Evolutionary conservation across 2,113 vertebrate genomes (phyloP).

Genomic region (Sylvietta virens): DNA sequence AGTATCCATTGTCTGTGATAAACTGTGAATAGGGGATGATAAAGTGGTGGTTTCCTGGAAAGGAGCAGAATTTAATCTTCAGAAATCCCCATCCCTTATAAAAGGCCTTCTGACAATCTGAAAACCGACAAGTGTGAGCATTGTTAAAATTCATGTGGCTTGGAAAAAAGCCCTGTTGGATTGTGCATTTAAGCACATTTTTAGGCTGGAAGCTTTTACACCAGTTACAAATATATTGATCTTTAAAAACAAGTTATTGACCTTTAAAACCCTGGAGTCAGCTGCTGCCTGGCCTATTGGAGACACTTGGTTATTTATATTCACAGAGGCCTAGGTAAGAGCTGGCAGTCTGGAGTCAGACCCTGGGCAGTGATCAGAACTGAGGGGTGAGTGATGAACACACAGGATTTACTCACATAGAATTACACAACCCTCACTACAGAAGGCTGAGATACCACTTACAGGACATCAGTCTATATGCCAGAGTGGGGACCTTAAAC

Average conservation of each 20-base stretch:
- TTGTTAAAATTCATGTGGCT: not conserved
- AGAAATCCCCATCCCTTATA: not conserved
- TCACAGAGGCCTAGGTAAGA: not conserved
- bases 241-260: slow-evolving; percentile 37
- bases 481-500: not conserved
- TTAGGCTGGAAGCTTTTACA: slow-evolving; percentile 13
- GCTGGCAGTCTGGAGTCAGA: not conserved
- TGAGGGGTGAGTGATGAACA: not conserved
- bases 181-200: not conserved
- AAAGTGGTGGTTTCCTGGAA: not conserved
- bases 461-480: not conserved
- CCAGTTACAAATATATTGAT: slow-evolving; percentile 18
- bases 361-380: not conserved
- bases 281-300: not conserved
- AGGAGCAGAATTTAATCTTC: slow-evolving; percentile 10
- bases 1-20: not conserved
- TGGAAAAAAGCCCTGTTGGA: not conserved
- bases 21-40: not conserved
- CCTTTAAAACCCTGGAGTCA: slow-evolving; percentile 9
- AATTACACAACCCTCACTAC: not conserved
- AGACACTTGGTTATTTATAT: not conserved
- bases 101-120: not conserved
- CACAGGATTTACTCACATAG: not conserved
- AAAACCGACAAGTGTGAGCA: not conserved
- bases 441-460: not conserved